phyloP scores from a whole-genome alignment of 1,140 invertebrate genomes.

The Zophobas atratus region DNA sequence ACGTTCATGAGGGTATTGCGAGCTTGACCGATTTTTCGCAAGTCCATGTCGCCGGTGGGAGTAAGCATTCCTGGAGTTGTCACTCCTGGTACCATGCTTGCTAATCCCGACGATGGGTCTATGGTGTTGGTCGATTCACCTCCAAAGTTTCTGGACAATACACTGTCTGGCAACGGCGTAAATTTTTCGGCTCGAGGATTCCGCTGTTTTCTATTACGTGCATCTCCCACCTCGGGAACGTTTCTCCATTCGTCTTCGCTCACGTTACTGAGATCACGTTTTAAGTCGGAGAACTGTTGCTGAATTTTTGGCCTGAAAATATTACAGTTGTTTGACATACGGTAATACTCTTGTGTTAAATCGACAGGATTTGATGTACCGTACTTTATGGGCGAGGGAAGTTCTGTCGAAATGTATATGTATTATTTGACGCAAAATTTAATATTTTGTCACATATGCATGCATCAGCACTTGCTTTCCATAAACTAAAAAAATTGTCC shows the following conservation, averaged over 20 bases:
- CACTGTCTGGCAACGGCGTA: slow-evolving; percentile 97
- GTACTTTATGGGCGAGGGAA: no score
- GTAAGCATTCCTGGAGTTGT: slow-evolving; percentile 85
- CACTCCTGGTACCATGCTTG: slow-evolving; percentile 88
- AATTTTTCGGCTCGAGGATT: slow-evolving; percentile 97
- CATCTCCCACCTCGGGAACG: slow-evolving; percentile 99
- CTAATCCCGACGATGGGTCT: slow-evolving; percentile 88
- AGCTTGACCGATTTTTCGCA: slow-evolving; percentile 99
- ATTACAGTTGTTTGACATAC: no score
- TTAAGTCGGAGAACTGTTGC: slow-evolving; percentile 99
- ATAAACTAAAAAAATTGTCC: no score
- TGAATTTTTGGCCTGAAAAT: slow-evolving; percentile 92
- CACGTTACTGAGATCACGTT: slow-evolving; percentile 87
- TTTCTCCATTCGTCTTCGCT: slow-evolving; percentile 95
- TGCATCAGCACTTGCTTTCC: no score
- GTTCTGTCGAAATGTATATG: no score
- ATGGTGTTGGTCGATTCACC: slow-evolving; percentile 86
- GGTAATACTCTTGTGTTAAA: no score
- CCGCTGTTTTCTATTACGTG: slow-evolving; percentile 96
- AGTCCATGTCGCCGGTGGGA: slow-evolving; percentile 94
- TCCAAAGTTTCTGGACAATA: slow-evolving; percentile 91
- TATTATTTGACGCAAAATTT: no score
- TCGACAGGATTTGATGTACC: no score
- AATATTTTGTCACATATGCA: no score
- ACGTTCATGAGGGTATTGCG: slow-evolving; percentile 99